Evolutionary conservation across 2,888 invertebrate species (phyloP).

Genomic region (Lithophane ornitopus): DNA sequence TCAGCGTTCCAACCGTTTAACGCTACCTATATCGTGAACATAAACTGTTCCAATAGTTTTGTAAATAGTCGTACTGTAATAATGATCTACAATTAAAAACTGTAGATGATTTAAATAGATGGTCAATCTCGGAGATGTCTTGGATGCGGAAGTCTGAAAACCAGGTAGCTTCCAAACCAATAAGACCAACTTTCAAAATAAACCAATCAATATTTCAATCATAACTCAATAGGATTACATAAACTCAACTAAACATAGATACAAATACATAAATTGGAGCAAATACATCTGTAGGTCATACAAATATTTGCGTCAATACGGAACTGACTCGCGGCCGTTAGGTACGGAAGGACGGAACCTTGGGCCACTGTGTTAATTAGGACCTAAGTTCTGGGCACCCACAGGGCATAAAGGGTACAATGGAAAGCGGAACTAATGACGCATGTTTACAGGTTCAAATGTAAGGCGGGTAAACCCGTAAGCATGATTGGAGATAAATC

Average conservation of each 20-base stretch:
- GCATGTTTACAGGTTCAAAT: neutral
- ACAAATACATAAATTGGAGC: slow-evolving; percentile 15
- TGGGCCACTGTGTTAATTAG: slow-evolving; percentile 16
- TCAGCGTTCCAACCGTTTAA: neutral
- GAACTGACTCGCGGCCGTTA: slow-evolving; percentile 2
- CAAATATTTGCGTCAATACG: slow-evolving; percentile 39
- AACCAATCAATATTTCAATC: slow-evolving; percentile 10
- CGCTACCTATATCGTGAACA: neutral
- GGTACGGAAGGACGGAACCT: neutral
- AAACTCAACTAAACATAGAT: slow-evolving; percentile 2
- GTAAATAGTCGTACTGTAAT: too few relatives aligned
- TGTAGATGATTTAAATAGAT: neutral
- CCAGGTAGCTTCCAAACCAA: neutral
- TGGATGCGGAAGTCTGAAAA: neutral
- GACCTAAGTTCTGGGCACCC: neutral
- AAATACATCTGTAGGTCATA: slow-evolving; percentile 33
- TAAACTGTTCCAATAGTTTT: neutral
- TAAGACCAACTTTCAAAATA: slow-evolving; percentile 4
- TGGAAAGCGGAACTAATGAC: neutral
- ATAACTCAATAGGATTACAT: slow-evolving; percentile 5
- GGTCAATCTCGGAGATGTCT: too few relatives aligned
- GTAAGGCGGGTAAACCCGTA: neutral
- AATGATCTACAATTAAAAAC: neutral
- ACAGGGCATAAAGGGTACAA: neutral
- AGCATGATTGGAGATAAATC: neutral